Evolutionary conservation across 2,113 vertebrate genomes (phyloP), one percentile per base, ranked within the genome.

Genomic region (Solea senegalensis): DNA sequence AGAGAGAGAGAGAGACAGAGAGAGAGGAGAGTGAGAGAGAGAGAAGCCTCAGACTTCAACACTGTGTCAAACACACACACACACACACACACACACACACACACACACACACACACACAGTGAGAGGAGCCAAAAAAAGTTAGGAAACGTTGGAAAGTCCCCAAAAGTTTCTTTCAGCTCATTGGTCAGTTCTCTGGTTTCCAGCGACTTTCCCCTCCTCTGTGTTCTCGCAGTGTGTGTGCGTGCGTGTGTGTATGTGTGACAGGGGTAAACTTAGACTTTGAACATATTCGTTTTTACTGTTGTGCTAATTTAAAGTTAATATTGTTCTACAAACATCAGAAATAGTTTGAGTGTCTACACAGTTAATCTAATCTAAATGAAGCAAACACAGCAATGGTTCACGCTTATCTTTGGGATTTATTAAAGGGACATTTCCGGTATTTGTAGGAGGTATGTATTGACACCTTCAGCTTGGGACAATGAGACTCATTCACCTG

Each of bases 91-190:
- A 53, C 57, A 45, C 16, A 45, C 49, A 48, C 59, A 59, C 53
- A 60, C 34, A 60, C 56, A 51, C 53, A 76, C 70, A 63, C 65
- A 69, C 51, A 9, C 14, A 46, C 34, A 34, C 1, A 34, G 34
- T 34, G 34, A 70, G 55, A 8, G 8, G 43, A 83, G 69, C 67
- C 75, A 84, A 72, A 84, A 86, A 72, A 66, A 54, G 27, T 63
- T 76, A 49, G 63, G 55, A 80, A 68, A 72, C 69, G 65, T 76
- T 85, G 86, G 84, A 87, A 90, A 88, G 72, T 80, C 88, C 89
- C 86, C 78, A 74, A 72, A 85, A 41, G 59, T 80, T 89, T 87
- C 70, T 74, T 67, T 80, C 60, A 68, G 16, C 44, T 85, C 66
- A 85, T 90, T 92, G 84, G 92, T 63, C 65, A 55, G 48, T 40